Evolutionary conservation across 2,888 invertebrate species (phyloP), one percentile per base, ranked within the genome.

Genomic region (Chrysolina haemoptera): DNA sequence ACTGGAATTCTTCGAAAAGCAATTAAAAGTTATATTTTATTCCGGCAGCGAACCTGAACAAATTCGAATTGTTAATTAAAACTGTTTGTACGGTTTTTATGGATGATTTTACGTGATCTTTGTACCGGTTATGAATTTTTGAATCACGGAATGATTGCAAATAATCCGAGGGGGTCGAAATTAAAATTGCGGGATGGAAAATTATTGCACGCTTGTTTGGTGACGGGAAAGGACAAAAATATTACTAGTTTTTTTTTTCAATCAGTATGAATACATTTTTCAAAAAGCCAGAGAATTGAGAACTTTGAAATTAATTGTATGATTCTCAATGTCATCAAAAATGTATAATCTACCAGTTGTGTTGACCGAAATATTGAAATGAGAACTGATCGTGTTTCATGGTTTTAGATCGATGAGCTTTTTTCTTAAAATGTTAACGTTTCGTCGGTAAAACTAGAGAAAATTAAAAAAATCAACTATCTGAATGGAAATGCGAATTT

Each of bases 1-100:
- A 35, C 22, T 59, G 59, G n/a, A 59, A 59, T 59, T 59, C 59
- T 59, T 59, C n/a, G 59, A 59, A 59, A 59, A 59, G 35, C 59
- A 59, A 59, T 59, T 59, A 27, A 59, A 27, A 59, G 27, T 59
- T 27, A 35, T 16, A 53, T 59, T 59, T 59, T 59, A 59, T 59
- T 22, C n/a, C 59, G 6, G 35, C 59, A 59, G 35, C 35, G 27
- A 16, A n/a, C 14, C 35, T n/a, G 59, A 59, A 59, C 59, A 27
- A 59, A 59, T 59, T 59, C 35, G n/a, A 27, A 27, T 59, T 59
- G 59, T 59, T 59, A 59, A 59, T 59, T 59, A 27, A 59, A 59
- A 59, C 22, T 59, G 59, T 59, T 59, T 59, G 59, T 35, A n/a
- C 59, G 8, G 35, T 35, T 59, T 59, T 59, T 27, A 59, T 59